Evolutionary conservation across 2,797 vertebrate genomes (phyloP).

Genomic region (Meda fulgida): DNA sequence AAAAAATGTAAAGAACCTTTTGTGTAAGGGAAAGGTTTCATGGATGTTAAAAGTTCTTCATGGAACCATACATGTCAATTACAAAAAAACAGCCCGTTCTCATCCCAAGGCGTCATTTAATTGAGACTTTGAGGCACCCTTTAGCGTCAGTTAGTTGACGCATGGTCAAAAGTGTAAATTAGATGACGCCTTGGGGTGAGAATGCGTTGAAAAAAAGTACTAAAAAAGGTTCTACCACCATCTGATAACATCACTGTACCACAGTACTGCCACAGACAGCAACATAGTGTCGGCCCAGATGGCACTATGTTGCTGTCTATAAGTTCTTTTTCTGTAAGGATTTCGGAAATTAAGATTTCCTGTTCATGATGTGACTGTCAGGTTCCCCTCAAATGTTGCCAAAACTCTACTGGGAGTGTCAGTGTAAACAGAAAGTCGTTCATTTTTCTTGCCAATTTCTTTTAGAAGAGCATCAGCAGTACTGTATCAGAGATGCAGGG

Average conservation of each 20-base stretch:
- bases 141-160: too few relatives aligned
- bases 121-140: too few relatives aligned
- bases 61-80: not conserved
- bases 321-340: not conserved
- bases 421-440: not conserved
- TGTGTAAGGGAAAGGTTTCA: not conserved
- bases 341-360: not conserved
- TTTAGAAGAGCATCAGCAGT: slow-evolving; percentile 22
- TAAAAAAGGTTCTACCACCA: not conserved
- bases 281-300: too few relatives aligned
- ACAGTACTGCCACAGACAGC: not conserved
- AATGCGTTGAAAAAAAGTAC: too few relatives aligned
- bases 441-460: slow-evolving; percentile 16
- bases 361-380: slow-evolving; percentile 19
- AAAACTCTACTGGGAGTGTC: not conserved
- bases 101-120: too few relatives aligned
- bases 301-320: too few relatives aligned
- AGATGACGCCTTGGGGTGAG: too few relatives aligned
- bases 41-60: not conserved
- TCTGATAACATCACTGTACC: not conserved
- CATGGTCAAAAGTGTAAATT: too few relatives aligned
- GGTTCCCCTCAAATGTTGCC: slow-evolving; percentile 4
- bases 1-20: too few relatives aligned
- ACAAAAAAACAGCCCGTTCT: too few relatives aligned
- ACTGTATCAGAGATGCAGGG: slow-evolving; percentile 11